Base-by-base conservation (phyloP, 1,140 invertebrate species). In the Helicoverpa zea region DNA sequence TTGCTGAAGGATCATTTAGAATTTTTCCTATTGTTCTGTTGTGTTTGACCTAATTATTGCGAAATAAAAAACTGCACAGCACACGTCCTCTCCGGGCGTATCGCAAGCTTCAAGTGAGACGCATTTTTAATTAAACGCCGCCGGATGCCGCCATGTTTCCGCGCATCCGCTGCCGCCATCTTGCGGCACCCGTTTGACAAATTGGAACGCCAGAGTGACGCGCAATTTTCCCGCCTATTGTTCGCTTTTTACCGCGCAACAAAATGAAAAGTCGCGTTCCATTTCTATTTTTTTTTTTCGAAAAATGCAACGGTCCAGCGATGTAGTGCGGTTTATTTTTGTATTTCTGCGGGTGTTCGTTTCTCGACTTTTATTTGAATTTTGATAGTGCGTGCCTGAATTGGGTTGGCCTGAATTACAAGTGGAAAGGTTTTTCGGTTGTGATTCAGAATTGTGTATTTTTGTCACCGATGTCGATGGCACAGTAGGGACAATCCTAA, bases 141-240 rank as follows among this genome's bases (percentile, higher is more conserved):
- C 88, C 91, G 91, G 92, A 94, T 87, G 87, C 89, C 87, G 91
- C 92, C 92, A 93, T 94, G 90, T 93, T 94, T 86, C 84, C 85
- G 86, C 85, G 87, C 87, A 90, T 93, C 92, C 92, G 90, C 86
- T 70, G 87, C 85, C 89, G 93, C 92, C 92, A 94, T 94, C 94
- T 94, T 94, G 92, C 90, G 91, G 90, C 90, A 85, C 86, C 89
- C 92, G 92, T 93, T 94, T 94, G 93, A 94, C 93, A 94, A 94
- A 94, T 94, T 94, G 93, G 92, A 93, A 92, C 90, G 92, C 87
- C 86, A 89, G 91, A 93, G 91, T 94, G 93, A 94, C 93, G 93
- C 93, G 93, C 93, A 95, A 95, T 95, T 94, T 94, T 93, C 90
- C 91, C 91, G 89, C 88, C 92, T 88, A 95, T 95, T 95, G 93